Percentiles rank a stretch among this genome's conserved stretches.
Evolutionary conservation across 2,113 vertebrate species (phyloP).

Genomic region (Odocoileus virginianus): DNA sequence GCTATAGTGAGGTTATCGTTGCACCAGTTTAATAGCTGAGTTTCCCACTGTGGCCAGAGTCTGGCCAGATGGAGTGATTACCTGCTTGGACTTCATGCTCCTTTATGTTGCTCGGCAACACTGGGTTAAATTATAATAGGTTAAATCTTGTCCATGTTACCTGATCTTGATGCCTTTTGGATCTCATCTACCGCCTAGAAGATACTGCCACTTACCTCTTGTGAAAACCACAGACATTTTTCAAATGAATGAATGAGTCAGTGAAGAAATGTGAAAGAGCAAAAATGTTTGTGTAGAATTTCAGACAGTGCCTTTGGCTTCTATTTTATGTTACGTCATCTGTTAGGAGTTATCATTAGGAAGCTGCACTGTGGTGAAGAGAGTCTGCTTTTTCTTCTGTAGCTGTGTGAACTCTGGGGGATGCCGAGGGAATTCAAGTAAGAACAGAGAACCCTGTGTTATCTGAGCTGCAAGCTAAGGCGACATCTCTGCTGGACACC

Average conservation of each 20-base stretch:
- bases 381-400: conserved; percentile 37
- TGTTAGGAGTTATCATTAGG: conserved; percentile 62
- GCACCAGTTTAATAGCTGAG: not conserved
- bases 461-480: not conserved
- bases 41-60: not conserved
- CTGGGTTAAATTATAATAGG: conserved; percentile 40
- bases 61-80: not conserved
- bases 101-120: not conserved
- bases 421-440: conserved; percentile 54
- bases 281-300: not conserved
- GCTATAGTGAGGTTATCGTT: not conserved
- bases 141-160: conserved; percentile 27
- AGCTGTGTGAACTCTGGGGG: not conserved
- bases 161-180: conserved; percentile 19
- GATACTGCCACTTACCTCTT: conserved; percentile 40
- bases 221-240: conserved; percentile 52
- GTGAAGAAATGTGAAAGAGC: conserved; percentile 18
- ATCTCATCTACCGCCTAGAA: not conserved
- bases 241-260: not conserved
- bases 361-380: conserved; percentile 14
- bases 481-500: conserved; percentile 40
- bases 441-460: conserved; percentile 14
- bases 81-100: not conserved
- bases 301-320: conserved; percentile 45
- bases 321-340: conserved; percentile 68